Base-by-base conservation (phyloP, 2,888 invertebrate species). In the Synanthedon formicaeformis region DNA sequence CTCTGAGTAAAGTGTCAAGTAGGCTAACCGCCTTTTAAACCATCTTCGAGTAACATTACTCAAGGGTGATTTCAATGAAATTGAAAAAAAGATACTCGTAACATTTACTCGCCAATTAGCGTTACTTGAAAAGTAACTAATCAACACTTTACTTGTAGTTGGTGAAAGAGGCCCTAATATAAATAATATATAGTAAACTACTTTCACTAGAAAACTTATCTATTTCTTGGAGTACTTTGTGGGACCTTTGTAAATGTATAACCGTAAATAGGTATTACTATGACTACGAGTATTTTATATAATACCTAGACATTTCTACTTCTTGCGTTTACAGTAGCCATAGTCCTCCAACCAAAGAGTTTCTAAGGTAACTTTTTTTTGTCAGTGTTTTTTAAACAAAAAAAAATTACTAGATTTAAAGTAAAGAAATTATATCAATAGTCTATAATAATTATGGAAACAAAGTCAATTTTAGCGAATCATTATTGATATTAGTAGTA, bases 391-490 rank as follows among this genome's bases (percentile, higher is more conserved):
- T 27, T 34, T 34, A 34, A 34, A 34, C 34, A 34, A 34, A 34
- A 34, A 34, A 34, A 34, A 34, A 34, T 34, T 10, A 45, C 52
- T 11, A 11, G 40, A 53, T 48, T 53, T 53, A 51, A 45, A 50
- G 51, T 54, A 55, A 55, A 50, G 49, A 50, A 56, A 48, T 55
- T 54, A 57, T 56, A 59, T 56, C 56, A 59, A 59, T 59, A 59
- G 52, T 40, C 45, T 18, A 48, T 52, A 50, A 48, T 52, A 50
- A 23, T 54, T 52, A 52, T 40, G 34, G 48, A 64, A 69, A 67
- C 63, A 62, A 69, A 66, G 81, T 83, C 82, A 81, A 82, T 81
- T 82, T 73, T 70, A 78, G 66, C 59, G 57, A 59, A 61, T 64
- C 61, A 61, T 60, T 23, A 23, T 23, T 50, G 52, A 57, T 56